Evolutionary conservation across 2,113 vertebrate genomes (phyloP).

Genomic region (Abramis brama): DNA sequence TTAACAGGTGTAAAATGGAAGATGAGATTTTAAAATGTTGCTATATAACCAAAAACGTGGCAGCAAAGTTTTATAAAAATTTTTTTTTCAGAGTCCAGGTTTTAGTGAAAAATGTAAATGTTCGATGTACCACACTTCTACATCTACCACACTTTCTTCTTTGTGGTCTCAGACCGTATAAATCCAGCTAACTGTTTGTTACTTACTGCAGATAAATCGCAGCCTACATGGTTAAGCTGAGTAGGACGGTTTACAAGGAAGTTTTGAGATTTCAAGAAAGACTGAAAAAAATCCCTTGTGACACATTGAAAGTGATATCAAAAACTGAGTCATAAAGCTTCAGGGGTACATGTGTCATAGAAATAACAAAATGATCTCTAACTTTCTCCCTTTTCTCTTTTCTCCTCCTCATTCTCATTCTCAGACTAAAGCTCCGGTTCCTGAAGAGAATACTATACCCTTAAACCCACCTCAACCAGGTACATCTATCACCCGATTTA

Average conservation of each 20-base stretch:
- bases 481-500: conserved; percentile 51
- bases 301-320: background rate
- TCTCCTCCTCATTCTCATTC: background rate
- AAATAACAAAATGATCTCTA: background rate
- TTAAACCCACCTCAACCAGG: conserved; percentile 68
- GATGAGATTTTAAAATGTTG: background rate
- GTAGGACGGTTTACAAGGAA: conserved; percentile 18
- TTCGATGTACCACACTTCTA: background rate
- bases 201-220: background rate
- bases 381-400: background rate
- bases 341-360: background rate
- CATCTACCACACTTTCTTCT: background rate
- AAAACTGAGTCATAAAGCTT: conserved; percentile 18
- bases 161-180: too few species aligned
- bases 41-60: background rate
- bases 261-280: conserved; percentile 1
- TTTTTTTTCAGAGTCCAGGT: background rate
- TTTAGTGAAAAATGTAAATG: too few species aligned
- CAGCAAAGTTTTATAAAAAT: too few species aligned
- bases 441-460: conserved; percentile 66
- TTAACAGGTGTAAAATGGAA: conserved; percentile 4
- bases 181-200: background rate
- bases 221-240: background rate
- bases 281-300: background rate
- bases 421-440: conserved; percentile 53